These are phyloP conservation scores for Labeo rohita DNA, from an alignment of 2,113 vertebrate species.

Conservation along the genomic window DNA sequence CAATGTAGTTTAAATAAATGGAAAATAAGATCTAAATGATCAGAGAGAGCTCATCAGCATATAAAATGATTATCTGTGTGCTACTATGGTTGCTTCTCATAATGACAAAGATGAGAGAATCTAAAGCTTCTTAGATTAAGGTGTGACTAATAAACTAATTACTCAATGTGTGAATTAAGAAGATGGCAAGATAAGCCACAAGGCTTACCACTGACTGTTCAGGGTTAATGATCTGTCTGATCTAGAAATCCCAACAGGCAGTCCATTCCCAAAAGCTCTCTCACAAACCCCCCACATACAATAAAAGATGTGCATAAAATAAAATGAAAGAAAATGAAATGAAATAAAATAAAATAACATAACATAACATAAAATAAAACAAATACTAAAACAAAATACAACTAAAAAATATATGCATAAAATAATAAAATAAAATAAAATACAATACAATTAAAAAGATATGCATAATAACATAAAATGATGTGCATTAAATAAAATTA, in stretches of 20 bases:
- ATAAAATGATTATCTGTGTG: neutral
- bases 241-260: neutral
- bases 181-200: neutral
- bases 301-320: neutral
- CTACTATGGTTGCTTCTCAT: neutral
- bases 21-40: neutral
- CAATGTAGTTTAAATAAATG: neutral
- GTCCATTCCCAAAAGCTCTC: neutral
- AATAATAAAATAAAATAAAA: too few relatives aligned
- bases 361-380: too few relatives aligned
- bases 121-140: neutral
- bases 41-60: neutral
- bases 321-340: too few relatives aligned
- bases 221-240: slow-evolving; percentile 22
- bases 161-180: neutral
- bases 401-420: too few relatives aligned
- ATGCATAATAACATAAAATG: too few relatives aligned
- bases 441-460: too few relatives aligned
- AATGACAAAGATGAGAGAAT: neutral
- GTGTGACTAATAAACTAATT: slow-evolving; percentile 8
- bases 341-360: too few relatives aligned
- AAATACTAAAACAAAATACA: too few relatives aligned
- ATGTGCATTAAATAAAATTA: too few relatives aligned
- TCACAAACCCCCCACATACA: neutral
- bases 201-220: neutral